Conservation (phyloP, 2,113 vertebrate species). For the Octodon degus region DNA sequence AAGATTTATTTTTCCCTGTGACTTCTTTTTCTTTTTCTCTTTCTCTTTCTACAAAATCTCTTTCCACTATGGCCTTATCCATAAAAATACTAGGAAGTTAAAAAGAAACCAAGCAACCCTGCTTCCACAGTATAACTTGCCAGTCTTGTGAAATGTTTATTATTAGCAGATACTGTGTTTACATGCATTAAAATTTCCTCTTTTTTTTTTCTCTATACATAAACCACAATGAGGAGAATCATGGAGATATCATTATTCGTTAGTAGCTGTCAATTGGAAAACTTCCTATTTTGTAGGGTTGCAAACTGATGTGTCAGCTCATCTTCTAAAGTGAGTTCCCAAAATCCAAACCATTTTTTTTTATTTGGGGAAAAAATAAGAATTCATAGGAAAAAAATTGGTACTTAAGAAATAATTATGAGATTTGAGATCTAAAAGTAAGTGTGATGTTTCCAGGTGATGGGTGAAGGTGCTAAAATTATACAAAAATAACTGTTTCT, state of each 20-base stretch:
- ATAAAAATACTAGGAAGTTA: conserved; percentile 35
- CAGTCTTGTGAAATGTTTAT: conserved; percentile 34
- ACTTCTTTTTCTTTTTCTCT: neutral
- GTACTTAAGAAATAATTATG: conserved; percentile 14
- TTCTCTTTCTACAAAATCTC: conserved; percentile 10
- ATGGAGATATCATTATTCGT: neutral
- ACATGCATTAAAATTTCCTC: conserved; percentile 26
- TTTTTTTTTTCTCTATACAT: neutral
- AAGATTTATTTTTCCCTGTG: neutral
- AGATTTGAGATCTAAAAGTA: conserved; percentile 23
- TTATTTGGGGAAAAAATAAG: neutral
- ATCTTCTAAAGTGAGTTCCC: conserved; percentile 45
- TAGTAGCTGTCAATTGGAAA: conserved; percentile 37
- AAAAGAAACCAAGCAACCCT: neutral
- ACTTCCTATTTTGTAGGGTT: neutral
- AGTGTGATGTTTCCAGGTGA: neutral
- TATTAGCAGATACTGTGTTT: conserved; percentile 23
- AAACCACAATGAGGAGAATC: neutral
- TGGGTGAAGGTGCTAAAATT: neutral
- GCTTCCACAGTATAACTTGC: neutral
- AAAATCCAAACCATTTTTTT: conserved; percentile 37
- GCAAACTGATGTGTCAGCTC: neutral
- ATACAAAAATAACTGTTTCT: conserved; percentile 1
- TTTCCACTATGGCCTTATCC: conserved; percentile 35
- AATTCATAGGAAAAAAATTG: conserved; percentile 40